A percentile compares a stretch with the other conserved stretches of the same genome.
Conservation (phyloP, 2,113 vertebrate genomes). For the Nipponia nippon region DNA sequence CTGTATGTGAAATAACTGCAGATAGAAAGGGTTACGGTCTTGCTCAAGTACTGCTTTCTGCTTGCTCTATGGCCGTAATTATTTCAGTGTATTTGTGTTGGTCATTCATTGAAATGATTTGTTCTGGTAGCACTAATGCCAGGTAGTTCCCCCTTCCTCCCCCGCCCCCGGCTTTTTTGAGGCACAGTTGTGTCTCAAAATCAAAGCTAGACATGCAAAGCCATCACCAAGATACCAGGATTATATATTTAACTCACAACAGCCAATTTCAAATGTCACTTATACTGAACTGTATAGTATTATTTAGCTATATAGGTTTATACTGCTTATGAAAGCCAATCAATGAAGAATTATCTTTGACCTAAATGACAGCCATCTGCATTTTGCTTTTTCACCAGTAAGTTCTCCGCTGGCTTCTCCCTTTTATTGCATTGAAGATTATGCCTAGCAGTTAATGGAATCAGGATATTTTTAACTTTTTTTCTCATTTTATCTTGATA, state of each 20-base stretch:
- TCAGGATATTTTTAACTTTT: neutral
- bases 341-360: neutral
- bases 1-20: neutral
- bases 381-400: neutral
- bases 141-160: neutral
- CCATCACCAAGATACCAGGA: neutral
- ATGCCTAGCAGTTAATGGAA: neutral
- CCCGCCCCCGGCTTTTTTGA: neutral
- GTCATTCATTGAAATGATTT: neutral
- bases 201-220: neutral
- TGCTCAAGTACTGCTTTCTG: neutral
- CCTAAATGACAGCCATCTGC: neutral
- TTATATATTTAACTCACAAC: conserved; percentile 7
- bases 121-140: neutral
- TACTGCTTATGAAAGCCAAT: neutral
- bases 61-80: neutral
- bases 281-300: conserved; percentile 21
- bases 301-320: neutral
- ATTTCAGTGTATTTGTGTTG: neutral
- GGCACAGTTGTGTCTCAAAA: neutral
- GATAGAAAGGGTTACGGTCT: neutral
- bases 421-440: neutral
- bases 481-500: neutral
- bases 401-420: neutral
- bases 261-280: conserved; percentile 56